These are phyloP conservation scores for Leucoptera coffeella DNA, from an alignment of 2,888 invertebrate genomes.

Conservation along the genomic window DNA sequence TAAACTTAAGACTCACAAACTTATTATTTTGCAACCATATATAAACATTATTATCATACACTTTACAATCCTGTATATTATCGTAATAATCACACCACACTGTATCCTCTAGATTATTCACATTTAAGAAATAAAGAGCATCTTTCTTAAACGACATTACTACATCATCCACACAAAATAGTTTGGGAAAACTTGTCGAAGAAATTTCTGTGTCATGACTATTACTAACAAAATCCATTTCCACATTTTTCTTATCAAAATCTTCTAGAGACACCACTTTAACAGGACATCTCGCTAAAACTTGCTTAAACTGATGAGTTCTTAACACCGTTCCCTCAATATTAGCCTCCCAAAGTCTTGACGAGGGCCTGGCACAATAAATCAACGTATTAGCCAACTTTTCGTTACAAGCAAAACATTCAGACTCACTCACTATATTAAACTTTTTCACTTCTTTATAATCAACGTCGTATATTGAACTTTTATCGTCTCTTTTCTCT, in stretches of 20 bases:
- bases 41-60: conserved; percentile 56
- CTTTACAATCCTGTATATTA: conserved; percentile 55
- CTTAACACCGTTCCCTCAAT: conserved; percentile 66
- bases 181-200: conserved; percentile 60
- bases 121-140: conserved; percentile 68
- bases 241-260: conserved; percentile 25
- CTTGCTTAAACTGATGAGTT: conserved; percentile 73
- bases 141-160: conserved; percentile 64
- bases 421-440: conserved; percentile 24
- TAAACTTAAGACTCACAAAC: conserved; percentile 50
- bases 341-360: conserved; percentile 74
- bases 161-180: conserved; percentile 48
- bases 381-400: conserved; percentile 36
- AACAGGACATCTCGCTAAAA: conserved; percentile 55
- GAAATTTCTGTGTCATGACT: conserved; percentile 13
- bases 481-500: conserved; percentile 16
- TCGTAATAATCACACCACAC: conserved; percentile 59
- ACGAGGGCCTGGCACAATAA: conserved; percentile 68
- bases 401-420: conserved; percentile 21
- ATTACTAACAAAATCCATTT: conserved; percentile 12
- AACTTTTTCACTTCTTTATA: conserved; percentile 31
- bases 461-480: conserved; percentile 10
- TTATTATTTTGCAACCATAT: conserved; percentile 56
- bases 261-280: conserved; percentile 41
- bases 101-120: conserved; percentile 57